phyloP scores from a whole-genome alignment of 2,797 vertebrate species.

The Chelon labrosus region DNA sequence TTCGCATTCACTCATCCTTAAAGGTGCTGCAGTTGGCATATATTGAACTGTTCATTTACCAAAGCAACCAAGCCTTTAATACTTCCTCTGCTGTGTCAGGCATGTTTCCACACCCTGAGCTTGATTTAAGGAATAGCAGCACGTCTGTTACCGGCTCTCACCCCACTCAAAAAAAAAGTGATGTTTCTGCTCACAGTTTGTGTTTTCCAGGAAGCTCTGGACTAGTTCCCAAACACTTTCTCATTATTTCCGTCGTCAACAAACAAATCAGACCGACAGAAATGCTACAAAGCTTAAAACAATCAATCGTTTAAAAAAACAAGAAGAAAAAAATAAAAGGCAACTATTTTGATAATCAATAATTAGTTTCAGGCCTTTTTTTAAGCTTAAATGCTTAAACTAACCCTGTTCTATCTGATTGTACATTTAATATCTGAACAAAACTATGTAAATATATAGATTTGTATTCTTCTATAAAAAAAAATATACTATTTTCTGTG shows the following conservation, averaged over 20 bases:
- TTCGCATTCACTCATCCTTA: slow-evolving; percentile 48
- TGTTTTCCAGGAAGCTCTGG: neutral
- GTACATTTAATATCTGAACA: too few species aligned
- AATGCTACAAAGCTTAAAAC: neutral
- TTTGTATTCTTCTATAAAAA: too few species aligned
- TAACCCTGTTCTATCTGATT: neutral
- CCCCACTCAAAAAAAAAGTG: slow-evolving; percentile 13
- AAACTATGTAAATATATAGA: too few species aligned
- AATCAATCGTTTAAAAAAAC: slow-evolving; percentile 1
- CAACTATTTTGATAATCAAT: neutral
- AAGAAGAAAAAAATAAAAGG: neutral
- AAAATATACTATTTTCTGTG: too few species aligned
- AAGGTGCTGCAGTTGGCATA: slow-evolving; percentile 63
- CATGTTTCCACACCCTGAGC: slow-evolving; percentile 58
- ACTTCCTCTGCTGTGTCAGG: slow-evolving; percentile 67
- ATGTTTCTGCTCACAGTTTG: slow-evolving; percentile 32
- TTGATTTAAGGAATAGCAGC: slow-evolving; percentile 58
- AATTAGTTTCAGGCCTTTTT: neutral
- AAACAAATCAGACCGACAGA: slow-evolving; percentile 9
- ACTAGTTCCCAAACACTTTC: slow-evolving; percentile 13
- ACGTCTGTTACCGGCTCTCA: slow-evolving; percentile 28
- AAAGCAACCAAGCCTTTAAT: slow-evolving; percentile 55
- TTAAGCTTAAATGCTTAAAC: neutral
- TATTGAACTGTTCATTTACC: slow-evolving; percentile 69
- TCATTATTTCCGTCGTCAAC: neutral